Percentiles rank a stretch among this genome's conserved stretches.
Conservation (phyloP, 2,113 vertebrate genomes). For the Peromyscus polionotus region DNA sequence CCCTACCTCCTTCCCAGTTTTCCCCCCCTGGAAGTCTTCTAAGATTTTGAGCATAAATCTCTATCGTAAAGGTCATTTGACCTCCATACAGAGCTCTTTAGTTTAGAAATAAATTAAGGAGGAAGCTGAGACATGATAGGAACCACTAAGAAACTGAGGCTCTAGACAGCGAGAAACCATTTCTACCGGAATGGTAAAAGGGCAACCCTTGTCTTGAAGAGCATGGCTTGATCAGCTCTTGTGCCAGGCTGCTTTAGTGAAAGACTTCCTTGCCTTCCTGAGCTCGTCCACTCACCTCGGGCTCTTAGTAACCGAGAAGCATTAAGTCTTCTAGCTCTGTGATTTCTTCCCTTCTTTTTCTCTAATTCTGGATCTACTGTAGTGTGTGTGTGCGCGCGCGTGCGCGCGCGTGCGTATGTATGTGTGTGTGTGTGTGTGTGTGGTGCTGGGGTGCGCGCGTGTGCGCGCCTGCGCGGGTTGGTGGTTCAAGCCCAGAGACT, state of each 20-base stretch:
- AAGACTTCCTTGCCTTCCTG: constrained; percentile 9
- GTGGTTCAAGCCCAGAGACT: not conserved
- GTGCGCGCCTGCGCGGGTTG: fast-evolving
- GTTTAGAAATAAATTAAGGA: constrained; percentile 68
- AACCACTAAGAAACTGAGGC: constrained; percentile 10
- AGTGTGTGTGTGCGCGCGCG: not conserved
- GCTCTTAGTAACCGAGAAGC: constrained; percentile 51
- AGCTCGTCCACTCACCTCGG: not conserved
- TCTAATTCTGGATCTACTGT: constrained; percentile 49
- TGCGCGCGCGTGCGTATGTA: not conserved
- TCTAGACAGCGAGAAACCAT: constrained; percentile 30
- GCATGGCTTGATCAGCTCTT: constrained; percentile 7
- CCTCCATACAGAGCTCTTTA: constrained; percentile 51
- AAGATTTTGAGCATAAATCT: constrained; percentile 59
- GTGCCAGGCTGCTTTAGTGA: constrained; percentile 26
- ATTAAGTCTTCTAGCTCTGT: not conserved
- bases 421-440: not conserved
- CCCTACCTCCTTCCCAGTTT: not conserved
- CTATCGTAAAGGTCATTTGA: constrained; percentile 63
- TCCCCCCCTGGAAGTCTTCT: not conserved
- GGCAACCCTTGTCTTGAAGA: constrained; percentile 45
- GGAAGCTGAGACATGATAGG: not conserved
- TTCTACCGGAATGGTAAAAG: constrained; percentile 42
- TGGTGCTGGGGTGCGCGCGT: fast-evolving
- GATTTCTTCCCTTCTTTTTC: not conserved